Percentiles rank a stretch among this genome's conserved stretches.
Evolutionary conservation across 2,888 invertebrate genomes (phyloP).

Genomic region (Pyrocoelia pectoralis): DNA sequence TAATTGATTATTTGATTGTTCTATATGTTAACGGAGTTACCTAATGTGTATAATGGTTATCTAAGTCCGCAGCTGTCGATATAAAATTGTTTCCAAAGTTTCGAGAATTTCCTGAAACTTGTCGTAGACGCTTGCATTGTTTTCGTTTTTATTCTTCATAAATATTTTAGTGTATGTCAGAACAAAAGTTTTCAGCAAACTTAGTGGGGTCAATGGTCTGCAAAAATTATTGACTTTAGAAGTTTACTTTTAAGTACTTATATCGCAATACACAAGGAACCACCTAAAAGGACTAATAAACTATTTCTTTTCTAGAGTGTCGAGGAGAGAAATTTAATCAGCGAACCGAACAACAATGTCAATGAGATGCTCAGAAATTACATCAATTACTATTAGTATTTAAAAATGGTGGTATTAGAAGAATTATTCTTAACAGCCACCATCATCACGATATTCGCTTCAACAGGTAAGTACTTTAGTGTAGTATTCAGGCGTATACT

Average conservation of each 20-base stretch:
- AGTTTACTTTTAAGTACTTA: no score
- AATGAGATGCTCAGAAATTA: conserved; percentile 9
- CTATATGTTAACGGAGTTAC: no score
- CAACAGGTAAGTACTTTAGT: conserved; percentile 43
- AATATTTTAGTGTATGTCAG: not conserved
- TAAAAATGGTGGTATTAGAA: conserved; percentile 46
- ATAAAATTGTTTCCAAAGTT: not conserved
- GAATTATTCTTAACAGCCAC: conserved; percentile 46
- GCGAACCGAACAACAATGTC: conserved; percentile 6
- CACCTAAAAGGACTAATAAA: no score
- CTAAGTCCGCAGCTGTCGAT: not conserved
- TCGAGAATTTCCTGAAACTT: not conserved
- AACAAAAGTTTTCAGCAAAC: not conserved
- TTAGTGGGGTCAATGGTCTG: not conserved
- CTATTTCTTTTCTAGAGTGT: not conserved
- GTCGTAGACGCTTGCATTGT: not conserved
- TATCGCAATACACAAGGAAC: no score
- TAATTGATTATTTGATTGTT: no score
- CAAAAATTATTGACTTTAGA: no score
- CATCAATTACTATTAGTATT: conserved; percentile 11
- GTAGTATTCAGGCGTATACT: not conserved
- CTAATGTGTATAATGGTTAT: no score
- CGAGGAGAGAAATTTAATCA: not conserved
- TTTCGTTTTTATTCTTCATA: not conserved
- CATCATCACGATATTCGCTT: conserved; percentile 47